Evolutionary conservation across 2,888 invertebrate genomes (phyloP), one percentile per base, ranked within the genome.

Genomic region (Fragum fragum): DNA sequence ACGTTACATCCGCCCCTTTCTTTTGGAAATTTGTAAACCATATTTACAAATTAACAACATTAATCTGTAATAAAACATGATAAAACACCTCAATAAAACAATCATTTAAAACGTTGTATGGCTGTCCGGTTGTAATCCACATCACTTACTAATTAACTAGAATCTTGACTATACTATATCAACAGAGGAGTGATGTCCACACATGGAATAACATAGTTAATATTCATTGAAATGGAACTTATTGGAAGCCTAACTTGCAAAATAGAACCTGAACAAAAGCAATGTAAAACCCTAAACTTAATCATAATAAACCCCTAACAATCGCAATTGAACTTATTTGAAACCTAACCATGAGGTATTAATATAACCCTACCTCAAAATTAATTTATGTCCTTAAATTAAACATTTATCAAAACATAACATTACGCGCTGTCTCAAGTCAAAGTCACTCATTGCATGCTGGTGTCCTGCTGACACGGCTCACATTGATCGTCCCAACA

Each of bases 81-180:
- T 36, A 36, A 36, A 36, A 36, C 32, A 36, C 32, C 3, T 36
- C 32, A 36, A 36, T 36, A 36, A 36, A 36, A 36, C 32, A 36
- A 36, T 36, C 32, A 36, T 36, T 36, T 36, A 36, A 36, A 36
- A 36, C 32, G 32, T 36, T 36, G 32, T 36, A 36, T 36, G 32
- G 32, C 32, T 36, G 32, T 36, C 32, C 47, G 14, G 47, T 47
- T 47, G 47, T 9, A 47, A 47, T n/a, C 47, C 47, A 47, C 47
- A 47, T 14, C 47, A 47, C 47, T 47, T 47, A n/a, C 14, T 47
- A 47, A 47, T 47, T 5, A 47, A 47, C 47, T 47, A 47, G 47
- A 47, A 47, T 47, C 47, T 47, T 47, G 47, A 47, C 47, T 47
- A 47, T 47, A 47, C 47, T 47, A 47, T 47, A 47, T 47, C 47